Percentiles rank a stretch among this genome's conserved stretches.
Conservation (phyloP, 1,140 invertebrate species). For the Cyphomyrmex costatus region DNA sequence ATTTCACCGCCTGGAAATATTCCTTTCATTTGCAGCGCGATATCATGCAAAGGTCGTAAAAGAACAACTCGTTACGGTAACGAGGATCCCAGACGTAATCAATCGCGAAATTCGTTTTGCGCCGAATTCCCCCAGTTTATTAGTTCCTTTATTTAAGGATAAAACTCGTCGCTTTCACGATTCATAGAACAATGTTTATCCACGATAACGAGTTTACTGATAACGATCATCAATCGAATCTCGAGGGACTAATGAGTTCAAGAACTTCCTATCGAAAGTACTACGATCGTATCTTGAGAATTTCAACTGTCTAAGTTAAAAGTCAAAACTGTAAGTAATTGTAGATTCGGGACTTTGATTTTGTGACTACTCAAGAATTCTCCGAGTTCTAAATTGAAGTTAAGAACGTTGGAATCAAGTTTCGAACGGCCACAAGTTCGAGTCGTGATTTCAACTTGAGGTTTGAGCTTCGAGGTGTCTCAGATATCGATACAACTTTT, state of each 20-base stretch:
- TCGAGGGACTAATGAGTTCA: background rate
- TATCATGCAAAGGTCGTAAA: too few relatives aligned
- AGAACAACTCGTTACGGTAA: background rate
- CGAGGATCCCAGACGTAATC: background rate
- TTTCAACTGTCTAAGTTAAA: background rate
- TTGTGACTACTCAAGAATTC: background rate
- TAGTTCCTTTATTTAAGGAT: background rate
- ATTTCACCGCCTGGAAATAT: slow-evolving; percentile 4
- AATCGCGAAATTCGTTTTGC: slow-evolving; percentile 6
- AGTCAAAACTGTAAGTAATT: background rate
- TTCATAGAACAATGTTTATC: background rate
- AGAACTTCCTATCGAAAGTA: background rate
- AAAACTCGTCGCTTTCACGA: background rate
- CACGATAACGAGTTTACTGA: background rate
- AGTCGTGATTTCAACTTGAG: background rate
- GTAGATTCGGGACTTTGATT: background rate
- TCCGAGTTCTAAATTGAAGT: background rate
- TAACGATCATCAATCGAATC: slow-evolving; percentile 23
- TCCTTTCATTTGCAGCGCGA: slow-evolving; percentile 31
- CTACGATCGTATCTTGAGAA: background rate
- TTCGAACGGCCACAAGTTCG: background rate
- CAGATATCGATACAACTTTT: too few relatives aligned
- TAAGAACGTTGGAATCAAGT: background rate
- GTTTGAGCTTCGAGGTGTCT: background rate
- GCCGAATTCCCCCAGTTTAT: slow-evolving; percentile 1